Evolutionary conservation across 1,140 invertebrate species (phyloP).

Genomic region (Solenopsis fugax): DNA sequence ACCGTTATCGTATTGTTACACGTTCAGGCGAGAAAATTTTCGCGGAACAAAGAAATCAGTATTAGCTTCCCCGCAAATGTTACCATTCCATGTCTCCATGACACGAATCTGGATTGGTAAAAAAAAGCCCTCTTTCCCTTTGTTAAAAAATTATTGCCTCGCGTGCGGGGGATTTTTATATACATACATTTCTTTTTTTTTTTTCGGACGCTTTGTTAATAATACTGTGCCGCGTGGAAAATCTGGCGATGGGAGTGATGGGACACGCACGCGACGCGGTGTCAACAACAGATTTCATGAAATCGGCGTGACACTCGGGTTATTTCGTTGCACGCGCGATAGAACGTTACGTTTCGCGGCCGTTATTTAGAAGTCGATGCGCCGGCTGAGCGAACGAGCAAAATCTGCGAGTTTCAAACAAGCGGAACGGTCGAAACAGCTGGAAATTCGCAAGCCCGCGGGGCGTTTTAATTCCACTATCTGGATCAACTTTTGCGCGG

Average conservation of each 20-base stretch:
- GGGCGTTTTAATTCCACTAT: slow-evolving; percentile 56
- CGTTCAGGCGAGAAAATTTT: slow-evolving; percentile 22
- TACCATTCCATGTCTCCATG: slow-evolving; percentile 6
- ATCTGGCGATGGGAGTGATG: slow-evolving; percentile 35
- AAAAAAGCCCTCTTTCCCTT: neutral
- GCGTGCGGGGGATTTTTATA: neutral
- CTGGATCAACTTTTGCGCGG: slow-evolving; percentile 42
- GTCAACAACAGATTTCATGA: slow-evolving; percentile 49
- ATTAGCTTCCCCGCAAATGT: slow-evolving; percentile 43
- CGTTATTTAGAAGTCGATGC: slow-evolving; percentile 58
- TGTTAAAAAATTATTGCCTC: slow-evolving; percentile 49
- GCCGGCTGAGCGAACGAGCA: slow-evolving; percentile 20
- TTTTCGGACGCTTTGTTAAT: slow-evolving; percentile 31
- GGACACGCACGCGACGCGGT: neutral
- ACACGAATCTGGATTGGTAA: slow-evolving; percentile 14
- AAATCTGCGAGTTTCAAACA: slow-evolving; percentile 49
- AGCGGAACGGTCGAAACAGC: slow-evolving; percentile 46
- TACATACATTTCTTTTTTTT: neutral
- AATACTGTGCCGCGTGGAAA: slow-evolving; percentile 20
- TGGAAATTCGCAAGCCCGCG: slow-evolving; percentile 47
- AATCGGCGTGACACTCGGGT: slow-evolving; percentile 56
- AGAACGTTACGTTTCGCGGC: slow-evolving; percentile 31
- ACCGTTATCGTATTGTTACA: slow-evolving; percentile 13
- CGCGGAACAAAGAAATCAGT: neutral
- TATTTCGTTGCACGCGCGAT: slow-evolving; percentile 51